These are phyloP conservation scores for Sparidentex hasta DNA, from an alignment of 2,797 vertebrate genomes.

Conservation along the genomic window DNA sequence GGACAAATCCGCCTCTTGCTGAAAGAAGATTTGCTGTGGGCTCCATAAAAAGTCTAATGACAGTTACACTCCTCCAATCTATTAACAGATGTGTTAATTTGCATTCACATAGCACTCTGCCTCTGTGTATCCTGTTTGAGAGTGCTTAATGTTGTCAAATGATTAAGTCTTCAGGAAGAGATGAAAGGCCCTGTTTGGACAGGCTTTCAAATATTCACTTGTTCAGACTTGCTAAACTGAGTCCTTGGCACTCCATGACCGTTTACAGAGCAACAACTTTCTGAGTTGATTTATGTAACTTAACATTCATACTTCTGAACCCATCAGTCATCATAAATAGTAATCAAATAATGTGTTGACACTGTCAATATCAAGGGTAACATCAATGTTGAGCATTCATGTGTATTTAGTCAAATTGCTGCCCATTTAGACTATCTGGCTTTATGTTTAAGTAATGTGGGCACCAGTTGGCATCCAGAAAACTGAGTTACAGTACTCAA, in stretches of 20 bases:
- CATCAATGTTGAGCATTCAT: conserved; percentile 3
- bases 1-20: conserved; percentile 35
- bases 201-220: conserved; percentile 68
- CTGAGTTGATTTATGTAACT: conserved; percentile 24
- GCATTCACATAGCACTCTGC: conserved; percentile 66
- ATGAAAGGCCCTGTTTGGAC: conserved; percentile 74
- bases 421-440: not conserved
- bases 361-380: conserved; percentile 9
- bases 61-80: conserved; percentile 47
- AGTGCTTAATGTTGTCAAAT: conserved; percentile 76
- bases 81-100: conserved; percentile 68
- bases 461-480: not conserved
- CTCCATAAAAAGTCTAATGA: conserved; percentile 51
- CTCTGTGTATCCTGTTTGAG: conserved; percentile 60
- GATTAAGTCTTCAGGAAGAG: conserved; percentile 70
- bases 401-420: conserved; percentile 16
- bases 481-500: not conserved
- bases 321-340: conserved; percentile 12
- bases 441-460: conserved; percentile 12
- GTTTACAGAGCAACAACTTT: conserved; percentile 38
- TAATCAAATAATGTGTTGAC: conserved; percentile 13
- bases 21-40: conserved; percentile 29
- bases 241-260: conserved; percentile 46
- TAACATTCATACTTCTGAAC: conserved; percentile 26
- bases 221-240: conserved; percentile 40